Evolutionary conservation across 35 echinoderm and acorn worm genomes (phyloP).

Genomic region (Antedon bifida): DNA sequence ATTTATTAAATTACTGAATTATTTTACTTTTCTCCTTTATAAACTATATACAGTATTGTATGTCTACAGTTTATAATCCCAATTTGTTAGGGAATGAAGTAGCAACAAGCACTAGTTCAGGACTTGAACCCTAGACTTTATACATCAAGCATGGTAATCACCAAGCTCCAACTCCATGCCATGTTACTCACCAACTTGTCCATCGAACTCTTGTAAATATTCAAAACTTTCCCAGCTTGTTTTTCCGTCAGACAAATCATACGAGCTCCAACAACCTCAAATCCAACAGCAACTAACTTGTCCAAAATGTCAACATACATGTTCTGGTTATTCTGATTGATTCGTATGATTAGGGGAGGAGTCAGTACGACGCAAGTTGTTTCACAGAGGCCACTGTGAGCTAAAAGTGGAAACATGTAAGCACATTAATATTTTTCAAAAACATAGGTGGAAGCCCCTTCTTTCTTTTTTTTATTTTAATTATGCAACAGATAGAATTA

Average conservation of each 20-base stretch:
- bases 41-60: no score
- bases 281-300: conserved; percentile 32
- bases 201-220: conserved; percentile 21
- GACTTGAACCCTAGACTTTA: no score
- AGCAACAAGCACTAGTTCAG: no score
- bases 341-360: conserved; percentile 52
- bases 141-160: no score
- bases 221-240: conserved; percentile 50
- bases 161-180: no score
- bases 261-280: conserved; percentile 55
- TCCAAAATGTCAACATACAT: conserved; percentile 81
- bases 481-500: background rate
- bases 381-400: conserved; percentile 87
- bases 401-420: conserved; percentile 31
- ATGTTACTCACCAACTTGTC: conserved; percentile 44
- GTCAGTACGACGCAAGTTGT: conserved; percentile 86
- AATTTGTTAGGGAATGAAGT: no score
- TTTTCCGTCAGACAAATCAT: conserved; percentile 71
- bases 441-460: background rate
- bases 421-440: background rate
- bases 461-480: background rate
- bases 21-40: no score
- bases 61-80: no score
- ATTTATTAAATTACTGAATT: no score
- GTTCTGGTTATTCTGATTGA: conserved; percentile 40